These are phyloP conservation scores for Coluber constrictor DNA, from an alignment of 2,797 vertebrate species.

Conservation along the genomic window DNA sequence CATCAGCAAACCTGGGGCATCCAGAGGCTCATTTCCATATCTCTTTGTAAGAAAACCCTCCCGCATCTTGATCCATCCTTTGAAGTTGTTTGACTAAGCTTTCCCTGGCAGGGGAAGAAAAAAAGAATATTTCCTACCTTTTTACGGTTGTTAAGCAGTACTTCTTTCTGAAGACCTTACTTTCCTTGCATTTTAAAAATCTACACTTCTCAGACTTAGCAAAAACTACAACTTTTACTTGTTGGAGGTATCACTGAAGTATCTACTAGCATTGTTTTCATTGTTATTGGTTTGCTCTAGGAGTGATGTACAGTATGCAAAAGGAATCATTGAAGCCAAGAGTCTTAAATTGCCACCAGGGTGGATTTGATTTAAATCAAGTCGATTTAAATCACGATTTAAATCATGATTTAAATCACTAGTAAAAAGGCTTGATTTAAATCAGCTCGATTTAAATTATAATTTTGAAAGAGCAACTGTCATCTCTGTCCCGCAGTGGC, in stretches of 20 bases:
- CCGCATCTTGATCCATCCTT: background rate
- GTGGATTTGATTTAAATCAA: too few species aligned
- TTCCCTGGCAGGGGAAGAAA: background rate
- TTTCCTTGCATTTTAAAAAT: constrained; percentile 48
- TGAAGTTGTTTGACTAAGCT: background rate
- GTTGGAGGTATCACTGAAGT: background rate
- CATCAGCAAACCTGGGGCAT: constrained; percentile 17
- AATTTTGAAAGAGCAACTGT: too few species aligned
- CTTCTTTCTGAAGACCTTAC: constrained; percentile 6
- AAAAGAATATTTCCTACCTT: background rate
- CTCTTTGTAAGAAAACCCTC: background rate
- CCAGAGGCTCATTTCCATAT: constrained; percentile 7
- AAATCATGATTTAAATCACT: too few species aligned
- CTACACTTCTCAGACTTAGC: constrained; percentile 31
- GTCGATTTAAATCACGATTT: too few species aligned
- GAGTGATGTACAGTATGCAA: background rate
- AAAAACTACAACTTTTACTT: constrained; percentile 11
- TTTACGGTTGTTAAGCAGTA: constrained; percentile 8
- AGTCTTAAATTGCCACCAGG: background rate
- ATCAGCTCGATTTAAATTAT: too few species aligned
- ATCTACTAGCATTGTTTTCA: background rate
- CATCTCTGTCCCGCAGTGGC: too few species aligned
- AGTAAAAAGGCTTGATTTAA: too few species aligned
- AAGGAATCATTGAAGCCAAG: background rate
- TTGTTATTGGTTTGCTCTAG: constrained; percentile 21